Evolutionary conservation across 2,888 invertebrate species (phyloP).

Genomic region (Hyposoter didymator): DNA sequence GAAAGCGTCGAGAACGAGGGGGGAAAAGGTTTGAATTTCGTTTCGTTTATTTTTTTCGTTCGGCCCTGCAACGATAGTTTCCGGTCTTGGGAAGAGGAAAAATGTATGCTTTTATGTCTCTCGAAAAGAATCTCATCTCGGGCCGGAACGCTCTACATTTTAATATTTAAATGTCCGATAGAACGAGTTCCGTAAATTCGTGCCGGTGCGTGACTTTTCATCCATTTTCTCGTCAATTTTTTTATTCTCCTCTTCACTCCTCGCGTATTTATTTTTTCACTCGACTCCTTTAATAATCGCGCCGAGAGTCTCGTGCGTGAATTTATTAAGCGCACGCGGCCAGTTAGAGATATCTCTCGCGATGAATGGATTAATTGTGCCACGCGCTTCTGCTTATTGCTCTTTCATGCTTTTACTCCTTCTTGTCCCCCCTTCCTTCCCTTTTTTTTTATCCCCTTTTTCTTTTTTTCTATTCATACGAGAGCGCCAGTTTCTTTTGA

Average conservation of each 20-base stretch:
- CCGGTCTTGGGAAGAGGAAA: neutral
- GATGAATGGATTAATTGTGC: constrained; percentile 82
- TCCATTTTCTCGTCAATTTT: constrained; percentile 23
- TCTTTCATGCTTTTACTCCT: constrained; percentile 55
- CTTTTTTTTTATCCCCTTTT: constrained; percentile 1
- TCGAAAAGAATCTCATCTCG: neutral
- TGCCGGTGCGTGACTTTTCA: constrained; percentile 48
- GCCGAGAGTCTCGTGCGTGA: constrained; percentile 68
- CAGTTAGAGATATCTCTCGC: constrained; percentile 64
- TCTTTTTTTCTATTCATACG: constrained; percentile 16
- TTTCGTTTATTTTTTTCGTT: neutral
- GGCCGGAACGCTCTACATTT: neutral
- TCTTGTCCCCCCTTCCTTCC: constrained; percentile 21
- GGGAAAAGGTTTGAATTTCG: neutral
- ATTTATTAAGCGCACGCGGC: constrained; percentile 70
- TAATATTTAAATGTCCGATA: constrained; percentile 10
- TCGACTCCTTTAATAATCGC: constrained; percentile 65
- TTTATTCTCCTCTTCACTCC: constrained; percentile 2
- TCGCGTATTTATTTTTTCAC: constrained; percentile 4
- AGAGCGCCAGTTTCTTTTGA: constrained; percentile 32
- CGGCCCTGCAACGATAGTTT: neutral
- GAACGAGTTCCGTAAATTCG: constrained; percentile 44
- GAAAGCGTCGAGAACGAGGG: neutral
- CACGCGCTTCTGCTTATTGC: constrained; percentile 64
- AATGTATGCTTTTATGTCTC: neutral